phyloP scores from a whole-genome alignment of 2,888 invertebrate genomes.

The Zonitis immaculata region DNA sequence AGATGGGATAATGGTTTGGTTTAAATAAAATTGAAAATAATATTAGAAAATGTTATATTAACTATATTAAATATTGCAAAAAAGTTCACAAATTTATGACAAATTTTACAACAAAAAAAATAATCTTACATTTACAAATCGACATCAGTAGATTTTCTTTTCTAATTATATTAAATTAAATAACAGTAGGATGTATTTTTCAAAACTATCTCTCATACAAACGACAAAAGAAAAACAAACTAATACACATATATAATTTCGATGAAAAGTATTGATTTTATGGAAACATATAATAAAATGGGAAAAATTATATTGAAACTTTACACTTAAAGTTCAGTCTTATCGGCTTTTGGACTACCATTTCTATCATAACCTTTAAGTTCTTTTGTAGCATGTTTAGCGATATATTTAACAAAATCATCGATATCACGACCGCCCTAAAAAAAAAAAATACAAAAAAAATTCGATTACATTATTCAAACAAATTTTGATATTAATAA shows the following conservation, averaged over 20 bases:
- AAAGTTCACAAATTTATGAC: not conserved
- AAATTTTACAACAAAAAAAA: not conserved
- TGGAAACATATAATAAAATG: too few species aligned
- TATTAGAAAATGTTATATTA: not conserved
- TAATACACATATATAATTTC: too few species aligned
- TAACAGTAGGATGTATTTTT: too few species aligned
- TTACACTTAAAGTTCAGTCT: conserved; percentile 57
- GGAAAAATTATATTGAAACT: not conserved
- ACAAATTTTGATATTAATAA: not conserved
- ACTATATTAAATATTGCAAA: not conserved
- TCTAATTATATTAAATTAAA: too few species aligned
- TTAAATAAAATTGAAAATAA: not conserved
- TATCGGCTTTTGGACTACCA: conserved; percentile 59
- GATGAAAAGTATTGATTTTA: too few species aligned
- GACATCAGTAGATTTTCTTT: too few species aligned
- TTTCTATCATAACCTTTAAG: conserved; percentile 83
- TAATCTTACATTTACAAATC: not conserved
- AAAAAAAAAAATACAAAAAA: too few species aligned
- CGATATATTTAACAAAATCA: conserved; percentile 92
- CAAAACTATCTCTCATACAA: too few species aligned
- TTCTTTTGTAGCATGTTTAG: conserved; percentile 84
- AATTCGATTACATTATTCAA: too few species aligned
- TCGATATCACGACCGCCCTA: conserved; percentile 88
- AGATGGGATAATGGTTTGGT: too few species aligned
- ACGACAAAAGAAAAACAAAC: too few species aligned